Evolutionary conservation across 2,113 vertebrate species (phyloP).

Genomic region (Trogon melanurus): DNA sequence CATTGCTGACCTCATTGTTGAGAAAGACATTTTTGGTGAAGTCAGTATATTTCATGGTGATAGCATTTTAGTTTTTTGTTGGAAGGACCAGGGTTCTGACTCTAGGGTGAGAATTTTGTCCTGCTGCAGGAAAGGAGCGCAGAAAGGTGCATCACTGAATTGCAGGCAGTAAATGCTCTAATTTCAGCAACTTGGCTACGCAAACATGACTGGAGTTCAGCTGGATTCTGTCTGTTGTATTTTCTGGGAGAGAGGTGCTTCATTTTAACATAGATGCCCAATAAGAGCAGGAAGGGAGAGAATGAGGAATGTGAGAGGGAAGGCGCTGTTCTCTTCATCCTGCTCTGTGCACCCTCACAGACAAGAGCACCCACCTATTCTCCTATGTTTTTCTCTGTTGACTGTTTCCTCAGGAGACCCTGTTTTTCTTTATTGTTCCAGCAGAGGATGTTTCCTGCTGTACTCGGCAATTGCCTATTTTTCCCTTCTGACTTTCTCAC

Average conservation of each 20-base stretch:
- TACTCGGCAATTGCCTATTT: neutral
- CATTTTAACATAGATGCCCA: neutral
- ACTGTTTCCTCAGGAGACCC: neutral
- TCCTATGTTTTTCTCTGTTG: neutral
- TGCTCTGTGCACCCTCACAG: neutral
- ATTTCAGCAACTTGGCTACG: neutral
- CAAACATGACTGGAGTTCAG: neutral
- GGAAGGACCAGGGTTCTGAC: neutral
- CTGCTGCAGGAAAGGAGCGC: neutral
- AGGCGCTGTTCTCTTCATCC: neutral
- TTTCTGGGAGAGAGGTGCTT: neutral
- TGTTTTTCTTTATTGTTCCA: neutral
- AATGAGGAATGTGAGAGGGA: accelerated
- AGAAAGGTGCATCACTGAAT: neutral
- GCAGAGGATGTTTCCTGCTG: neutral
- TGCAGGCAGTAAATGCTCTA: neutral
- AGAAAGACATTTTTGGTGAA: neutral
- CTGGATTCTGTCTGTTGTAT: neutral
- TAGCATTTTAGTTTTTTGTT: neutral
- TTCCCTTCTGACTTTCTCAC: neutral
- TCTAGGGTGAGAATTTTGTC: neutral
- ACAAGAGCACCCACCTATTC: neutral
- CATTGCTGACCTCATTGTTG: neutral
- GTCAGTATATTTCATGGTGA: neutral
- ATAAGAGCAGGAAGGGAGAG: neutral